phyloP scores from a whole-genome alignment of 2,113 vertebrate species.

The Daphoenositta chrysoptera region DNA sequence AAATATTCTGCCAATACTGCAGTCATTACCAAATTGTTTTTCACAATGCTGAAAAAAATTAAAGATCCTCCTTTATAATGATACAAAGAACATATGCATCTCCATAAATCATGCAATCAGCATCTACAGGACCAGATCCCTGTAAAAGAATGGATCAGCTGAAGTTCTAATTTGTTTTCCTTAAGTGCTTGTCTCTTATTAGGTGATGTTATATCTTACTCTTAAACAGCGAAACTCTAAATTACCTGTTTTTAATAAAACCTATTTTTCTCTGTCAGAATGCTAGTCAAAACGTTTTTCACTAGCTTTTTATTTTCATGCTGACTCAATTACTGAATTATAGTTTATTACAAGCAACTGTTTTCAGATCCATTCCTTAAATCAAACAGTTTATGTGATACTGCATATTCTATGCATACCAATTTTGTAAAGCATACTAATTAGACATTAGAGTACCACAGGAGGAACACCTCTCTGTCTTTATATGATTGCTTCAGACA shows the following conservation, averaged over 20 bases:
- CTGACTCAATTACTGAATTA: not conserved
- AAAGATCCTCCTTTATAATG: not conserved
- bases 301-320: not conserved
- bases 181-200: not conserved
- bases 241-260: not conserved
- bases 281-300: not conserved
- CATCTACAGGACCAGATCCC: not conserved
- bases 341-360: not conserved
- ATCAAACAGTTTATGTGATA: not conserved
- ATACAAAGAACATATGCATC: not conserved
- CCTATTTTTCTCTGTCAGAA: not conserved
- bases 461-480: not conserved
- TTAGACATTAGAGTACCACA: not conserved
- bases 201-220: not conserved
- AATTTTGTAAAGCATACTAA: not conserved
- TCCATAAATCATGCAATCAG: not conserved
- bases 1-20: not conserved
- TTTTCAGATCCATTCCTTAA: not conserved
- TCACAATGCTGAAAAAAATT: not conserved
- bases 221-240: not conserved
- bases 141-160: not conserved
- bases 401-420: not conserved
- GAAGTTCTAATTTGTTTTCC: not conserved
- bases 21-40: not conserved
- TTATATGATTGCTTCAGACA: not conserved